Evolutionary conservation across 2,888 invertebrate species (phyloP).

Genomic region (Augiades crinisus): DNA sequence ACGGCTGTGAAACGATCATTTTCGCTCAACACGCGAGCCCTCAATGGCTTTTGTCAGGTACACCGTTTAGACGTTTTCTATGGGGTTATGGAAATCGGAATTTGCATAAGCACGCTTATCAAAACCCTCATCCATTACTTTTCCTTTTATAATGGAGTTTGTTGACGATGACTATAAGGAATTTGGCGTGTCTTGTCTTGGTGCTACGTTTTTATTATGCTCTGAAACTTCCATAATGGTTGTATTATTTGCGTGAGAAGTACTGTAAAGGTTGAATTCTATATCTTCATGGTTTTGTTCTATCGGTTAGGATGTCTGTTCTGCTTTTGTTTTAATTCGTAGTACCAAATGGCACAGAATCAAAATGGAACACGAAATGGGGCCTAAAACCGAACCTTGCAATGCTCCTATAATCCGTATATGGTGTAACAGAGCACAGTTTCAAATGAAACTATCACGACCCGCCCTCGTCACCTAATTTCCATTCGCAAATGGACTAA

Average conservation of each 20-base stretch:
- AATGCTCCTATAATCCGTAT: slow-evolving; percentile 35
- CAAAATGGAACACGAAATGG: slow-evolving; percentile 10
- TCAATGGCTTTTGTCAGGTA: slow-evolving; percentile 27
- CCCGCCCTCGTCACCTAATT: slow-evolving; percentile 53
- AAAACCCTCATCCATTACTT: slow-evolving; percentile 25
- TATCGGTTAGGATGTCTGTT: too few species aligned
- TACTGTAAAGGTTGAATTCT: neutral
- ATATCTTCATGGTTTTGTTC: neutral
- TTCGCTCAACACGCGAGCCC: slow-evolving; percentile 21
- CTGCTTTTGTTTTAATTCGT: too few species aligned
- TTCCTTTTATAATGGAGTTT: slow-evolving; percentile 25
- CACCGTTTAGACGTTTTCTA: slow-evolving; percentile 26
- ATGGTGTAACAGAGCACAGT: neutral
- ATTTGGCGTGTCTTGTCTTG: slow-evolving; percentile 12
- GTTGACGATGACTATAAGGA: slow-evolving; percentile 19
- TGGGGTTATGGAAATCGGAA: slow-evolving; percentile 25
- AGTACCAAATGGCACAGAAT: neutral
- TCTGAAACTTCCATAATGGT: slow-evolving; percentile 7
- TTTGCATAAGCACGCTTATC: slow-evolving; percentile 28
- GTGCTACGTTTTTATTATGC: slow-evolving; percentile 23
- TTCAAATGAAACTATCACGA: slow-evolving; percentile 47
- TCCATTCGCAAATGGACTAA: slow-evolving; percentile 68
- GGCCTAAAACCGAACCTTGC: slow-evolving; percentile 17
- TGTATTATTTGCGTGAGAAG: slow-evolving; percentile 1
- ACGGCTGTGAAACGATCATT: slow-evolving; percentile 26